Base-by-base conservation (phyloP, 2,888 invertebrate species). In the Cartodere bifasciata region DNA sequence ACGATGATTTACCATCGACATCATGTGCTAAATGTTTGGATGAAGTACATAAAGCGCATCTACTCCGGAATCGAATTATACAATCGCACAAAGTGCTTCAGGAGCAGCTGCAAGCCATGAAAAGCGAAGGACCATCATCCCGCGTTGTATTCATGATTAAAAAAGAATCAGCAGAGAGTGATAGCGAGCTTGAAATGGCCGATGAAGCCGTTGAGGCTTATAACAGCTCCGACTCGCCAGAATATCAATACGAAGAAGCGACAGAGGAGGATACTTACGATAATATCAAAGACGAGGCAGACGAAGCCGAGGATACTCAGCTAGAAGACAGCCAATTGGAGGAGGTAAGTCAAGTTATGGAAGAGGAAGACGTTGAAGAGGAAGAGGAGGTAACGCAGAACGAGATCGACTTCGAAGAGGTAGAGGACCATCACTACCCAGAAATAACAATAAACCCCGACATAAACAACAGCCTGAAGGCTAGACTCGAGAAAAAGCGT, bases 11-110 rank as follows among this genome's bases (percentile, higher is more conserved):
- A 9, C 31, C 35, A n/a, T 31, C 17, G n/a, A 30, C 23, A 15
- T 28, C 35, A n/a, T 35, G 35, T 20, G 25, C 31, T 4, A 35
- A 27, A 17, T 35, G 35, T 14, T 28, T 35, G 14, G 31, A 35
- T 23, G 35, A 35, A 17, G 22, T 35, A 12, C 31, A 35, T 23
- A 21, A 35, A 22, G 35, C 35, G 9, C 16, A 12, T 20, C 26
- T 17, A 28, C 30, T 29, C 12, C 27, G 35, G 12, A 31, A 15
- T 6, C 16, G 28, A 23, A 35, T 35, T 16, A 4, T 35, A 9
- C 24, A 35, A 16, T 31, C 31, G 17, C 31, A 35, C 23, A 23
- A 27, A 16, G 24, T 13, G 4, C 17, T 35, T 11, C 11, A 13
- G 13, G 11, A 27, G 2, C 9, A 15, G 16, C 10, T 16, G 6